Percentiles rank a stretch among this genome's conserved stretches.
Conservation (phyloP, 64 coral and sea anemone genomes). For the Stichodactyla helianthus region DNA sequence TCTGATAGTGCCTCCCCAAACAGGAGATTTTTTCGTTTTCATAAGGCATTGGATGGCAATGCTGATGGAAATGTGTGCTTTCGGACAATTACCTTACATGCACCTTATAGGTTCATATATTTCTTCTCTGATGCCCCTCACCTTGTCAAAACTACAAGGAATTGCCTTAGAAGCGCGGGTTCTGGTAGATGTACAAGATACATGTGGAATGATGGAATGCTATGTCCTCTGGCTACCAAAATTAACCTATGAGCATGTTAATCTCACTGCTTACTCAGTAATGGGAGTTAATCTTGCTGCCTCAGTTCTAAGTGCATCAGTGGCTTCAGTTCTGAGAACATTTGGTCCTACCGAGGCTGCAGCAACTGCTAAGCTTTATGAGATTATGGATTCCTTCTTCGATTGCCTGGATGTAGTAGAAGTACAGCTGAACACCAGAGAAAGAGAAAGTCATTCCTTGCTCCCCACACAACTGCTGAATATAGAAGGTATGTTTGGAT, state of each 20-base stretch:
- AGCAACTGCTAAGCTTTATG: conserved; percentile 24
- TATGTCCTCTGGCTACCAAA: conserved; percentile 23
- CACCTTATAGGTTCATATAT: too few species aligned
- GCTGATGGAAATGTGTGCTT: too few species aligned
- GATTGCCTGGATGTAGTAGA: conserved; percentile 30
- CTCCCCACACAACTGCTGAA: neutral
- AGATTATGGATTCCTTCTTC: conserved; percentile 26
- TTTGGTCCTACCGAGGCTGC: conserved; percentile 38
- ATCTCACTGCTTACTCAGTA: conserved; percentile 30
- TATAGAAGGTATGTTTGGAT: too few species aligned
- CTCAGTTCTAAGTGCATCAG: conserved; percentile 13
- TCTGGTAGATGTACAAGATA: neutral
- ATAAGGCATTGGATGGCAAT: too few species aligned
- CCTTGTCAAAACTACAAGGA: too few species aligned
- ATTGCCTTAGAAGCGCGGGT: too few species aligned
- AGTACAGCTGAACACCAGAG: conserved; percentile 26
- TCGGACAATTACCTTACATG: too few species aligned
- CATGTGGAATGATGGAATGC: conserved; percentile 38
- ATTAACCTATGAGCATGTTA: conserved; percentile 36
- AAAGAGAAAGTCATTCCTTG: conserved; percentile 41
- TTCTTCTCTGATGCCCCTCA: too few species aligned
- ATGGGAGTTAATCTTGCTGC: conserved; percentile 38
- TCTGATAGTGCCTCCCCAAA: too few species aligned
- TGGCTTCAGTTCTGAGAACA: conserved; percentile 28
- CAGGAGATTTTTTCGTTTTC: too few species aligned